Evolutionary conservation across 2,797 vertebrate species (phyloP).

Genomic region (Lates japonicus): DNA sequence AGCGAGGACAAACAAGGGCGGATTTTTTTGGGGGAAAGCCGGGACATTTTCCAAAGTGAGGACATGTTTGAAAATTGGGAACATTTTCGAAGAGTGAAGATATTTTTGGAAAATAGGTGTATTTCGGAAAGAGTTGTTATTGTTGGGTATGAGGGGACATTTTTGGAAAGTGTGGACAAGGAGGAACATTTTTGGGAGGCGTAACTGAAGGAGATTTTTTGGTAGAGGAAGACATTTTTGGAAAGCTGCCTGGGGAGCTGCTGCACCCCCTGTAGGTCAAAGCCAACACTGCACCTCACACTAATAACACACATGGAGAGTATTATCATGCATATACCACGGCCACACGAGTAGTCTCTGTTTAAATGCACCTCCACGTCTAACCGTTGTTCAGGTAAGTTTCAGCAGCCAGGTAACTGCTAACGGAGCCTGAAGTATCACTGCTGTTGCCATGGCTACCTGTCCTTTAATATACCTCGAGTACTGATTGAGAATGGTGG

Average conservation of each 20-base stretch:
- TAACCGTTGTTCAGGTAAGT: not conserved
- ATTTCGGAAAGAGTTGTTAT: too few species aligned
- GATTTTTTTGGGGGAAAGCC: too few species aligned
- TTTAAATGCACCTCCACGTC: not conserved
- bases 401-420: not conserved
- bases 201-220: too few species aligned
- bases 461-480: not conserved
- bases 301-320: too few species aligned
- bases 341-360: not conserved
- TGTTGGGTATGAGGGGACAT: not conserved
- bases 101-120: not conserved
- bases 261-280: conserved; percentile 27
- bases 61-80: not conserved
- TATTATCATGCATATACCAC: too few species aligned
- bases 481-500: not conserved
- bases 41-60: not conserved
- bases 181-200: too few species aligned
- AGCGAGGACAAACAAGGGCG: not conserved
- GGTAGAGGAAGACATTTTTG: too few species aligned
- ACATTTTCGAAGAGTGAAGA: not conserved
- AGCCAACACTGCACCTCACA: not conserved
- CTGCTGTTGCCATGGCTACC: conserved; percentile 32
- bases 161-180: not conserved
- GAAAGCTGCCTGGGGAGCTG: not conserved
- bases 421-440: not conserved